Percentiles rank a stretch among this genome's conserved stretches.
Evolutionary conservation across 2,888 invertebrate species (phyloP).

Genomic region (Hipparchia semele): DNA sequence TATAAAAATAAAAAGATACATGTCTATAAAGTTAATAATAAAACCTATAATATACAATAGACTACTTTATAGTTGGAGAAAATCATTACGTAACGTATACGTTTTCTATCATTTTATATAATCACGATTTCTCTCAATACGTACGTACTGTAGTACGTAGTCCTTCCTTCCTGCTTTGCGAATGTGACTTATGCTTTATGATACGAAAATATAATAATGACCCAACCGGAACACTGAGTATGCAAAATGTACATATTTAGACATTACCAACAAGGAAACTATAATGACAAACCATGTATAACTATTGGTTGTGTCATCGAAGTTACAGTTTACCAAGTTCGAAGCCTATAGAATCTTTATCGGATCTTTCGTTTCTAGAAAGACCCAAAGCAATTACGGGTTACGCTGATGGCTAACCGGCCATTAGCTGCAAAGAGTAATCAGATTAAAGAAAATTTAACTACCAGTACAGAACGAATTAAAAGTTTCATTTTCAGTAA

Average conservation of each 20-base stretch:
- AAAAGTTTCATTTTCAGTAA: not conserved
- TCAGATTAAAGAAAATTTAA: not conserved
- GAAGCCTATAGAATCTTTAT: too few relatives aligned
- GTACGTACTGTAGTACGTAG: not conserved
- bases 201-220: constrained; percentile 20
- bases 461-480: too few relatives aligned
- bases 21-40: not conserved
- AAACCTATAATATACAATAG: not conserved
- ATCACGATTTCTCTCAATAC: constrained; percentile 11
- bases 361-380: not conserved
- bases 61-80: not conserved
- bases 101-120: not conserved
- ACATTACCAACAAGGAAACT: constrained; percentile 34
- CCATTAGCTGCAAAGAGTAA: not conserved
- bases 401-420: not conserved
- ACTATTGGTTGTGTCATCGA: constrained; percentile 35
- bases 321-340: not conserved
- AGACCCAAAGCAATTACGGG: not conserved
- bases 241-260: constrained; percentile 24
- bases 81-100: constrained; percentile 3
- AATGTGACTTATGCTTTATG: not conserved
- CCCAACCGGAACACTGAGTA: constrained; percentile 31
- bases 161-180: constrained; percentile 15
- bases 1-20: too few relatives aligned
- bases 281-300: constrained; percentile 26